phyloP scores from a whole-genome alignment of 2,797 vertebrate genomes.

The Sebastes dallii region DNA sequence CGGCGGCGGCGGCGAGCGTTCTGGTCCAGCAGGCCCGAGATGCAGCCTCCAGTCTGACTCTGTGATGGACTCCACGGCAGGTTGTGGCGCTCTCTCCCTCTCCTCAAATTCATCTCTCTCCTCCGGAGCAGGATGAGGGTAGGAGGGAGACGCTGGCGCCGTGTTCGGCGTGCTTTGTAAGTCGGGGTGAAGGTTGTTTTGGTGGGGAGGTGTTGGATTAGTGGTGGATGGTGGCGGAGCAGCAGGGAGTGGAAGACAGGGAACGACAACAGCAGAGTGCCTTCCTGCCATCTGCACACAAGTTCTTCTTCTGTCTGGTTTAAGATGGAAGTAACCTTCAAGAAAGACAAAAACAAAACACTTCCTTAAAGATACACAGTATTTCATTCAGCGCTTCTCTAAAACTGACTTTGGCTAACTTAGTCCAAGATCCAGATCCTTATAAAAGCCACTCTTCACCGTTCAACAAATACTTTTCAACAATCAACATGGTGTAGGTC shows the following conservation, averaged over 20 bases:
- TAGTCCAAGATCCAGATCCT: constrained; percentile 61
- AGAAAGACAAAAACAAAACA: constrained; percentile 30
- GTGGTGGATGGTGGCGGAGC: constrained; percentile 28
- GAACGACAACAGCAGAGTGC: constrained; percentile 35
- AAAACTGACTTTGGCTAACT: neutral
- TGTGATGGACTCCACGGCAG: neutral
- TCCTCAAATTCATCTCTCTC: neutral
- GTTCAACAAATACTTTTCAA: constrained; percentile 74
- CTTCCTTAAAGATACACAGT: neutral
- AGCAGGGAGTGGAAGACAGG: constrained; percentile 34
- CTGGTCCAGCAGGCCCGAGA: neutral
- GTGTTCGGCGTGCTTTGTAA: neutral
- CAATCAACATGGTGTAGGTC: constrained; percentile 81
- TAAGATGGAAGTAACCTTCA: constrained; percentile 17
- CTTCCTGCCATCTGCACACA: constrained; percentile 17
- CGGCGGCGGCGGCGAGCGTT: neutral
- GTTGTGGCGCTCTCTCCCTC: neutral
- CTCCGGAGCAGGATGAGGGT: neutral
- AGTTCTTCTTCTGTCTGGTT: constrained; percentile 24
- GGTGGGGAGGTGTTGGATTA: constrained; percentile 28
- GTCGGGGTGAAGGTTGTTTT: neutral
- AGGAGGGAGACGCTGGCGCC: neutral
- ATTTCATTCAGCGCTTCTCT: neutral
- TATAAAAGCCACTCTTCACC: constrained; percentile 76
- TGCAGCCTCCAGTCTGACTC: neutral